Evolutionary conservation across 2,113 vertebrate genomes (phyloP).

Genomic region (Platichthys stellatus): DNA sequence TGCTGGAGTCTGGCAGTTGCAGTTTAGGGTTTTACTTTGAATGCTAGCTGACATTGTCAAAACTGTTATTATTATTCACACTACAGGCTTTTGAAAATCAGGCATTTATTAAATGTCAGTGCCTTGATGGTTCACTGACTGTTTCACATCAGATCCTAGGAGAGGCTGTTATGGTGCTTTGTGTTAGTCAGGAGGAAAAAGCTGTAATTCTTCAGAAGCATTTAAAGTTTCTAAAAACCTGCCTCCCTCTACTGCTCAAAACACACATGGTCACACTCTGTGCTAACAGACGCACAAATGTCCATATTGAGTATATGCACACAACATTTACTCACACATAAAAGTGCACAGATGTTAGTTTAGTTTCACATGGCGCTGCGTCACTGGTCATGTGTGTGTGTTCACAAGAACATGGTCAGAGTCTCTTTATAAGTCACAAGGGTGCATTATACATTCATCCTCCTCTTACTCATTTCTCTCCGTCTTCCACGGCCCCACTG

Average conservation of each 20-base stretch:
- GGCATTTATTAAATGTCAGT: background rate
- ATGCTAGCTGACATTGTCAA: too few species aligned
- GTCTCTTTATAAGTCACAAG: conserved; percentile 9
- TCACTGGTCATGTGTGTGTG: conserved; percentile 8
- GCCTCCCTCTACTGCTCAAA: too few species aligned
- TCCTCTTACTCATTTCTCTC: background rate
- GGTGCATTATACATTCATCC: conserved; percentile 22
- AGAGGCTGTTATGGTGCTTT: too few species aligned
- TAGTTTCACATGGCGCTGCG: background rate
- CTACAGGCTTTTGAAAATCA: background rate
- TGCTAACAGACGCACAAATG: background rate
- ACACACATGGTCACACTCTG: too few species aligned
- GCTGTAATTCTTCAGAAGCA: too few species aligned
- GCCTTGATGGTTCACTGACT: background rate
- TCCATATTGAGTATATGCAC: too few species aligned
- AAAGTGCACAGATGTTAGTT: background rate
- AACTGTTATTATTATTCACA: too few species aligned
- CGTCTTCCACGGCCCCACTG: background rate
- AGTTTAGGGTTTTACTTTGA: too few species aligned
- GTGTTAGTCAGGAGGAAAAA: too few species aligned
- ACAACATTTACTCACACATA: background rate
- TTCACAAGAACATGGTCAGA: conserved; percentile 27
- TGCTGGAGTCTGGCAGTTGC: background rate
- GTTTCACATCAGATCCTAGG: background rate
- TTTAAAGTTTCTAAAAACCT: too few species aligned